A percentile compares a stretch with the other conserved stretches of the same genome.
phyloP scores from a whole-genome alignment of 2,797 vertebrate species.

The Limnodromus scolopaceus region DNA sequence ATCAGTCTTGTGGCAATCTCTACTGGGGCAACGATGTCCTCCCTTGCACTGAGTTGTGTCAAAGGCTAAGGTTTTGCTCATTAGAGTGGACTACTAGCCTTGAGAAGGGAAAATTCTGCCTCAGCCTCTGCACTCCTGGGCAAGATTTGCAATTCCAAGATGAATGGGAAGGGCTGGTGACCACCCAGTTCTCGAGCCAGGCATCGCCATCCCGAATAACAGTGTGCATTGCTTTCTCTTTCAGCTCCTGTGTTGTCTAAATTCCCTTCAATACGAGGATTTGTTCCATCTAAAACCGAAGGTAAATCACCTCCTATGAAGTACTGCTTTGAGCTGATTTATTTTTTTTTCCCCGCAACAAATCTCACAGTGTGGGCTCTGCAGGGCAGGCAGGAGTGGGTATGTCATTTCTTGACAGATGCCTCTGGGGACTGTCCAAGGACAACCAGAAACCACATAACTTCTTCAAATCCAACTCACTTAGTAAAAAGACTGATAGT shows the following conservation, averaged over 20 bases:
- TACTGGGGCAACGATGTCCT: fast-evolving
- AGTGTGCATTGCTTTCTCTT: not conserved
- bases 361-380: not conserved
- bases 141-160: not conserved
- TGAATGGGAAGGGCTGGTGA: not conserved
- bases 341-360: not conserved
- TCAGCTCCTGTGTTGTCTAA: constrained; percentile 61
- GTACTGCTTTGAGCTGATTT: not conserved
- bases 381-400: not conserved
- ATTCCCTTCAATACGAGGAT: constrained; percentile 62
- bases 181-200: fast-evolving
- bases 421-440: not conserved
- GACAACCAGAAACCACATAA: not conserved
- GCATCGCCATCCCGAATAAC: fast-evolving
- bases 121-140: fast-evolving
- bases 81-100: not conserved
- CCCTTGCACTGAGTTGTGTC: not conserved
- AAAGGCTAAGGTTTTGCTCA: not conserved
- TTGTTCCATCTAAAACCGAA: constrained; percentile 16
- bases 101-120: not conserved
- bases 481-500: not conserved
- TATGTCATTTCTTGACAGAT: not conserved
- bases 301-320: constrained; percentile 37
- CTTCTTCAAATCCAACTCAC: not conserved
- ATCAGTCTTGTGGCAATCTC: fast-evolving